A percentile compares a stretch with the other conserved stretches of the same genome.
Evolutionary conservation across 2,113 vertebrate species (phyloP).

Genomic region (Columba livia): DNA sequence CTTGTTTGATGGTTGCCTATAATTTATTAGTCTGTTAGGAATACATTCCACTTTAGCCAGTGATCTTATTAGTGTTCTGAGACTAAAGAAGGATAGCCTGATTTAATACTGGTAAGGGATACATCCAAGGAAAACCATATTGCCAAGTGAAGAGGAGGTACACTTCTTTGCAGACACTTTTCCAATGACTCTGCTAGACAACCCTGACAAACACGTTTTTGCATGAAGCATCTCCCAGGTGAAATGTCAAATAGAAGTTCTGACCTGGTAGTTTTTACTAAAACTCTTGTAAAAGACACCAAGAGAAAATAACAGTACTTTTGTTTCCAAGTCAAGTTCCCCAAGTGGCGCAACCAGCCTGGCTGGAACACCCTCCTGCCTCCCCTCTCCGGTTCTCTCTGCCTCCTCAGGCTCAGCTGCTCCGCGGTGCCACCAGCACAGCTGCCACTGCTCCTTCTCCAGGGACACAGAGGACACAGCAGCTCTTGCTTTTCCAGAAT

Average conservation of each 20-base stretch:
- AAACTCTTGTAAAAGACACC: not conserved
- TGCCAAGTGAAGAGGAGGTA: not conserved
- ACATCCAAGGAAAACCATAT: not conserved
- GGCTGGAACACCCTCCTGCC: not conserved
- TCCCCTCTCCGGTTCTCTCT: not conserved
- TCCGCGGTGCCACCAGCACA: not conserved
- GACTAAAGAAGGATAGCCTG: not conserved
- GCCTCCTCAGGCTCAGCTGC: not conserved
- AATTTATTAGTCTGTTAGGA: conserved; percentile 4
- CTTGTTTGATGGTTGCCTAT: not conserved
- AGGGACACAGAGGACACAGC: not conserved
- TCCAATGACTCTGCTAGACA: not conserved
- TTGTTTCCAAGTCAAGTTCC: not conserved
- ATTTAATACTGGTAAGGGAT: conserved; percentile 10
- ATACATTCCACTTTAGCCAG: not conserved
- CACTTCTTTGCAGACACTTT: not conserved
- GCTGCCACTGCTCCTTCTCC: not conserved
- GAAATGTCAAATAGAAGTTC: not conserved
- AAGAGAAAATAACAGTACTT: not conserved
- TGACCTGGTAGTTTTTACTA: not conserved
- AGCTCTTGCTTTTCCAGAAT: not conserved
- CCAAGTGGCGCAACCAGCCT: not conserved
- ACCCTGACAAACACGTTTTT: not conserved
- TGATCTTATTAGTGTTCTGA: conserved; percentile 5
- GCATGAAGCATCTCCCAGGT: not conserved